Evolutionary conservation across 2,888 invertebrate genomes (phyloP), one percentile per base, ranked within the genome.

Genomic region (Troides oblongomaculatus): DNA sequence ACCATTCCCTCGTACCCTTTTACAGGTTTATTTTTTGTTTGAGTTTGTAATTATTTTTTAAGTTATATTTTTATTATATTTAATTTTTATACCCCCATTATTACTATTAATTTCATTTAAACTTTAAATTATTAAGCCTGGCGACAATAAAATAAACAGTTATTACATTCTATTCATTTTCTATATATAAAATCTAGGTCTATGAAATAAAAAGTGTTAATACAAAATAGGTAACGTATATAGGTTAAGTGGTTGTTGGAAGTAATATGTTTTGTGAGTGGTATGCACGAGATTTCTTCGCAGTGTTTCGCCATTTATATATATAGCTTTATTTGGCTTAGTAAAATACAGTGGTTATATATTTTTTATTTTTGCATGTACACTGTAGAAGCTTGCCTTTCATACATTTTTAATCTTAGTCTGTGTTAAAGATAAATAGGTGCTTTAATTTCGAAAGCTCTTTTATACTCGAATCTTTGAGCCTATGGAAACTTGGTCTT

Each of bases 1-100:
- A 79, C 94, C 95, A 74, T 96, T 95, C 84, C 96, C 96, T 71
- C 93, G 93, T 81, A 86, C 88, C 81, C 94, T 96, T 72, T 95
- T 95, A 86, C 94, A 96, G 96, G 96, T 96, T 93, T 90, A 92
- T 76, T 76, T 82, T 87, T 80, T 76, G 69, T 76, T 81, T 80
- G n/a, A 61, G 36, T 61, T 60, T 61, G 6, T 7, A 18, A 53
- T 39, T 61, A 39, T 1, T 77, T 77, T 78, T 82, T 81, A 76
- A 61, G 79, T 79, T 63, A 73, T 73, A 75, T 77, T 50, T 64
- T 75, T 53, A 65, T 62, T 66, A 61, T 39, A 23, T 68, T 61
- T 61, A 72, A 71, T 70, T 69, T 68, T 50, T 21, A 23, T 68
- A 59, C 25, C 18, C 46, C 57, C 18, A 57, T 68, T 58, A 43